Conservation (phyloP, 2,113 vertebrate genomes). For the Origma solitaria region DNA sequence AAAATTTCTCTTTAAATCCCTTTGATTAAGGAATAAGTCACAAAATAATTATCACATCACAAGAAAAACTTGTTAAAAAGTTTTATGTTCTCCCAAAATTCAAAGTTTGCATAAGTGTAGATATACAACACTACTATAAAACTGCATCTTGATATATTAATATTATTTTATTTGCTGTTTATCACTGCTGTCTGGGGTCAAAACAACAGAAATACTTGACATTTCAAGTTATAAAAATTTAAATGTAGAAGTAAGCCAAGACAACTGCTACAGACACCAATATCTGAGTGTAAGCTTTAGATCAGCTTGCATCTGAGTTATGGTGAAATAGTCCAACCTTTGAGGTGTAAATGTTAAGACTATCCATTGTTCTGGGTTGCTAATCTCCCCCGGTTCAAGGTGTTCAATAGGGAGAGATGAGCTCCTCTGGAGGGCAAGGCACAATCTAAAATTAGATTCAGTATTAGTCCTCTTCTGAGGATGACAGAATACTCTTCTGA, state of each 20-base stretch:
- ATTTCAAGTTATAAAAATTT: background rate
- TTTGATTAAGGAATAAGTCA: background rate
- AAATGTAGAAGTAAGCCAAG: background rate
- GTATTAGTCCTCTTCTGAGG: background rate
- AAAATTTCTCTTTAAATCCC: background rate
- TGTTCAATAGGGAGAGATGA: background rate
- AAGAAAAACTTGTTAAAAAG: background rate
- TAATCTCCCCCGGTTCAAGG: background rate
- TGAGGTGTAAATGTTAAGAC: background rate
- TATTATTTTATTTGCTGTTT: background rate
- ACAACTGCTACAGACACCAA: background rate
- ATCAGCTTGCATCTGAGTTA: background rate
- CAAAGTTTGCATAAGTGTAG: background rate
- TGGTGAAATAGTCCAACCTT: background rate
- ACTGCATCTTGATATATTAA: background rate
- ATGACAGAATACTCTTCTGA: background rate
- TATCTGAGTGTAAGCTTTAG: background rate
- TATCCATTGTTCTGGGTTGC: background rate
- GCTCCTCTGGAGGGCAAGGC: background rate
- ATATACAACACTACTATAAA: background rate
- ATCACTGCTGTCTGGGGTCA: background rate
- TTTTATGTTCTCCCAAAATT: accelerated
- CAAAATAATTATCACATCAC: background rate
- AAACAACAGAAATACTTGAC: background rate
- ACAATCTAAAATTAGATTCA: background rate